Evolutionary conservation across 2,888 invertebrate genomes (phyloP), one percentile per base, ranked within the genome.

Genomic region (Nineta flava): DNA sequence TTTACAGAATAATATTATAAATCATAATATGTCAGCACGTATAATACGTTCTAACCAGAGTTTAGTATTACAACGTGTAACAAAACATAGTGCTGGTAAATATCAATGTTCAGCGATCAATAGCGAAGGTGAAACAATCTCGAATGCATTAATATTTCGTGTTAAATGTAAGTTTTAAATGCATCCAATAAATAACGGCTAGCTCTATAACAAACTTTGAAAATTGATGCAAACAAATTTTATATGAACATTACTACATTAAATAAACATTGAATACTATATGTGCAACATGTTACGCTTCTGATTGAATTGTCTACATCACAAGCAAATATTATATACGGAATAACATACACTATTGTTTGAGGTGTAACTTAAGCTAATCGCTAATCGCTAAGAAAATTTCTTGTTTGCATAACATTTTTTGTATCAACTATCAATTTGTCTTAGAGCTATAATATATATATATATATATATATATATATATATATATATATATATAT

Each of bases 31-130:
- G 59, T 82, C 87, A 45, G 87, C 88, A 49, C 78, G 90, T 55
- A 83, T 92, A 59, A 87, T 92, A 63, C 82, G 87, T 66, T 88
- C 88, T 67, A 91, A 91, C 74, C 90, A 92, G 70, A 90, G 90
- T 65, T 74, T 92, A 57, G 92, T 92, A 54, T 77, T 92, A 62
- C 92, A 92, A 70, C 85, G 83, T 70, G 88, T 92, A 59, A 87
- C 87, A 53, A 76, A 87, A 55, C 80, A 82, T 65, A 86, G 83
- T 65, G 86, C 87, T 55, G 92, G 92, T 54, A 78, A 80, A 58
- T 92, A 92, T 71, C 81, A 86, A 57, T 92, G 92, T 70, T 83
- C 87, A 53, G 91, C 88, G 53, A 81, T 85, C 61, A 92, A 92
- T 69, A 81, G 81, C 49, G 84, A 90, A 69, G 88, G 90, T 21